Base-by-base conservation (phyloP, 53 echinoderm and acorn worm species). In the Actinopyga echinites region DNA sequence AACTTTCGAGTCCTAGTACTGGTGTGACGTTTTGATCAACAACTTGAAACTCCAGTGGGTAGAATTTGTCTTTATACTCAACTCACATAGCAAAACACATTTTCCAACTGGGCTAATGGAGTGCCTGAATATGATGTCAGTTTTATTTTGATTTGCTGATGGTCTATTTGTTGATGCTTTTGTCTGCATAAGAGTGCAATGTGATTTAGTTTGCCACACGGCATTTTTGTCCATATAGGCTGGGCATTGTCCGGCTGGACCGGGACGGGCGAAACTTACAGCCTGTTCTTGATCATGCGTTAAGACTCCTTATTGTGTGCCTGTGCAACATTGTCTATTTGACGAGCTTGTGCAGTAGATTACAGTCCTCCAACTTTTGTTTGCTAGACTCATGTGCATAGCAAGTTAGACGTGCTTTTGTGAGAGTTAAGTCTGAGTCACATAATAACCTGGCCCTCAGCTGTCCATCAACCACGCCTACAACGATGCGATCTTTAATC, bases 161-260 rank as follows among this genome's bases (percentile, higher is more conserved):
- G 4, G 3, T 7, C 37, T 37, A 7, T 65, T 26, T 30, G 30
- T 29, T 30, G 23, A 17, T 30, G 65, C 5, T 30, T 65, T 17
- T 25, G 28, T 30, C 30, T 58, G 26, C 56, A 79, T 10, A 75
- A 23, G 12, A 3, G 52, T n/a, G 25, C 79, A 28, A 22, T 53
- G 56, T 79, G 79, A 29, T 75, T 75, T 53, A 43, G 2, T 22
- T 59, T 57, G 25, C 58, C 57, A 83, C 80, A 80, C 17, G n/a
- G 26, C 82, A 82, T 38, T 59, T 82, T 22, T 82, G 58, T 34
- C 63, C 61, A 57, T 80, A 61, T 81, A 81, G 31, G 62, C 82
- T 6, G 61, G 82, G 43, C 82, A 81, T 8, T 71, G 11, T 38
- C 19, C 42, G 40, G 42, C 24, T 71, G 20, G 21, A 25, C 74